Evolutionary conservation across 2,888 invertebrate species (phyloP), one percentile per base, ranked within the genome.

Genomic region (Druceiella hillmani): DNA sequence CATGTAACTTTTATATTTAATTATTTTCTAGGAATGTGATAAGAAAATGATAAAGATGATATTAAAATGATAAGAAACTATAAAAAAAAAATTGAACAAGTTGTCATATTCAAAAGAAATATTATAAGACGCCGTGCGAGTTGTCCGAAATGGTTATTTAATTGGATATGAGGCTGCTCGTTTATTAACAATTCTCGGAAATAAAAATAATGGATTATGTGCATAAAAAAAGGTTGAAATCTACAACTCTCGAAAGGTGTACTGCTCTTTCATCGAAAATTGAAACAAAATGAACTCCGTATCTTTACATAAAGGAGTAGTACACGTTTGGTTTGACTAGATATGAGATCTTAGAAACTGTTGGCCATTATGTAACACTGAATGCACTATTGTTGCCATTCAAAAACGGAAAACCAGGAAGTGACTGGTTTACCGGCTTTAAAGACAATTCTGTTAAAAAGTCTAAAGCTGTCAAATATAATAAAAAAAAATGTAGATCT

Each of bases 21-120:
- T n/a, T n/a, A n/a, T n/a, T n/a, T n/a, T n/a, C n/a, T n/a, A n/a
- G n/a, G n/a, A n/a, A n/a, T n/a, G n/a, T n/a, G n/a, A n/a, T n/a
- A n/a, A n/a, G n/a, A n/a, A n/a, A n/a, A n/a, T n/a, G n/a, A n/a
- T n/a, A n/a, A n/a, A 27, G 5, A 27, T 27, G 27, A 27, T 10
- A 27, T n/a, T n/a, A n/a, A n/a, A 10, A 27, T 27, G 27, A n/a
- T 12, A 12, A 5, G 10, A 27, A 27, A 5, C 5, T 27, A 27
- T 12, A 10, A 10, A 27, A 27, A 12, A 27, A 27, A n/a, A n/a
- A 27, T 12, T n/a, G 27, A 27, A 10, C 9, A 12, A 27, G 27
- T n/a, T n/a, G 27, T 12, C 27, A 27, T 7, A 27, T 27, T 7
- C 27, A 7, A 27, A 27, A 27, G 27, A 27, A 27, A 27, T 10